Base-by-base conservation (phyloP, 1,140 invertebrate genomes). In the Radopholus similis region DNA sequence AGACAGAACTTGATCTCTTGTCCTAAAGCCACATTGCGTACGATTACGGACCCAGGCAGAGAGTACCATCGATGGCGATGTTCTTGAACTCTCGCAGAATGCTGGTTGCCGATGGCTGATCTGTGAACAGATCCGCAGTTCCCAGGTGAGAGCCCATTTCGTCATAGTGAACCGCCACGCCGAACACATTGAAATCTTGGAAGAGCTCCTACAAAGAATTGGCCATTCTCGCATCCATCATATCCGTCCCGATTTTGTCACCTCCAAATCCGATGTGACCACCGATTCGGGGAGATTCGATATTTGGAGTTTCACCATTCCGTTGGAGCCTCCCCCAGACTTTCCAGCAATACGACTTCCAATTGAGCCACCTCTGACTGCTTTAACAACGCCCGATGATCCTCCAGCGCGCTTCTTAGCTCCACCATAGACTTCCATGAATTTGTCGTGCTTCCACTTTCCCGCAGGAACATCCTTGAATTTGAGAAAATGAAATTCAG, bases 1-100 rank as follows among this genome's bases (percentile, higher is more conserved):
- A 72, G 35, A 34, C 47, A 56, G 21, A 70, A 55, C 28, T 72
- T 70, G 35, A 70, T 70, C 32, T 70, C 68, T 72, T 70, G 65
- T 15, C 68, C 68, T 70, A 32, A 60, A 68, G 42, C n/a, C n/a
- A n/a, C n/a, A n/a, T n/a, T n/a, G n/a, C n/a, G n/a, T n/a, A n/a
- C n/a, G n/a, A n/a, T n/a, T n/a, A n/a, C n/a, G n/a, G n/a, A n/a
- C n/a, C n/a, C n/a, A n/a, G n/a, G n/a, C n/a, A 58, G 32, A 21
- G 69, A 8, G 13, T 21, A 70, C 68, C 68, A 18, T 70, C 68
- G 58, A 70, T 70, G 28, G 69, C 68, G 42, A 70, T 72, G 58
- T 72, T 64, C n/a, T 57, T 55, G 49, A 58, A 70, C 37, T 70
- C 68, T 1, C 56, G 70, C 4, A 70, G 23, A 37, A 70, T 70